Base-by-base conservation (phyloP, 2,888 invertebrate genomes). In the Harpagoxenus sublaevis region DNA sequence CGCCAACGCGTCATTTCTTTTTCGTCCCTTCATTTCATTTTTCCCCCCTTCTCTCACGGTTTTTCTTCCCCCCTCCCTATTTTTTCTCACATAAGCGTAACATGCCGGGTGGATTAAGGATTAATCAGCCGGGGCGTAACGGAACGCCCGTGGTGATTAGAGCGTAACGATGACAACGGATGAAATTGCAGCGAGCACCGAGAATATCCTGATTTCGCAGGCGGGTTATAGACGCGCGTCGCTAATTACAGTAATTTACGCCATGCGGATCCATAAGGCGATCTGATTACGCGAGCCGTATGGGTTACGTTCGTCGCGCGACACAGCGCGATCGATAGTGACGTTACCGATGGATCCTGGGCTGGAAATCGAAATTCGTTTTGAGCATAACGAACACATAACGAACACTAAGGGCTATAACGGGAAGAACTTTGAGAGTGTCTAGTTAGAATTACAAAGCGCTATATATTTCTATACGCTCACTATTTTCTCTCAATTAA, bases 281-380 rank as follows among this genome's bases (percentile, higher is more conserved):
- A 81, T 81, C 73, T 81, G 79, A 81, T 81, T 81, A 81, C 79
- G 60, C 60, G 79, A 74, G 60, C 39, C 48, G 60, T 18, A 60
- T 45, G 60, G 79, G 60, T 81, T 81, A 81, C 60, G 48, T 71
- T 48, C 35, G 45, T 71, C 79, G 65, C 39, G 51, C 75, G 51
- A 75, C 63, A 51, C 23, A 51, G 35, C 74, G 35, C 74, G 79
- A 73, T 62, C 74, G 74, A 81, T 79, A 31, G 45, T 15, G 35
- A 77, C 12, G 71, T 4, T n/a, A 79, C 31, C 53, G 55, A 83
- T 51, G 45, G 68, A 83, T 53, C 87, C 89, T 79, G 57, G 87
- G 89, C 89, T 89, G 89, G 89, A 86, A 86, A 62, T 87, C 77
- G 31, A 35, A 71, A 39, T 73, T 60, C 18, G 18, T 60, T 45